phyloP scores from a whole-genome alignment of 2,888 invertebrate genomes.

The Euplagia quadripunctaria region DNA sequence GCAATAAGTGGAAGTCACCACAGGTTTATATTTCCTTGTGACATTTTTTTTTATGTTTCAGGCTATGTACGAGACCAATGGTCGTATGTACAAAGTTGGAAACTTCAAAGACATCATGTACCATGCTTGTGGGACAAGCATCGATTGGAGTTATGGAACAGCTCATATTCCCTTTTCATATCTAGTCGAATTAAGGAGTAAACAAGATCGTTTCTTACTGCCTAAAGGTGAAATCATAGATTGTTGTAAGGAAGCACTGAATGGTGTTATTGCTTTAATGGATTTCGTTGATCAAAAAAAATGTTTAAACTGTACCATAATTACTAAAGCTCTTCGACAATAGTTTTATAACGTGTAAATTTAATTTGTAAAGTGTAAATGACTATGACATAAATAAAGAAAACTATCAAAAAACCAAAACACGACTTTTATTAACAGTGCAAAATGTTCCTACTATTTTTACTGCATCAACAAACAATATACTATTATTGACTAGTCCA shows the following conservation, averaged over 20 bases:
- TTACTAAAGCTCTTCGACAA: constrained; percentile 47
- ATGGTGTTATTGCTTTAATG: constrained; percentile 70
- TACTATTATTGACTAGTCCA: background rate
- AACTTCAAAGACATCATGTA: constrained; percentile 83
- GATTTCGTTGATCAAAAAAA: constrained; percentile 72
- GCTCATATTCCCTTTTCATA: constrained; percentile 80
- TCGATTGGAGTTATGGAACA: constrained; percentile 82
- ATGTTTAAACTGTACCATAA: constrained; percentile 66
- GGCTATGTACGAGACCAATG: constrained; percentile 78
- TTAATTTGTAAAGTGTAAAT: background rate
- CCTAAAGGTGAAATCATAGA: constrained; percentile 74
- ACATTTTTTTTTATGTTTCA: constrained; percentile 49
- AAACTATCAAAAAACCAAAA: constrained; percentile 13
- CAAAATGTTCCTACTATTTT: background rate
- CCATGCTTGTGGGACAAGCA: constrained; percentile 78
- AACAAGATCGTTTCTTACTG: constrained; percentile 71
- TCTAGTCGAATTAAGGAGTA: constrained; percentile 77
- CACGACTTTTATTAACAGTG: constrained; percentile 1
- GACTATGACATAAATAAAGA: constrained; percentile 22
- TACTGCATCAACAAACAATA: background rate
- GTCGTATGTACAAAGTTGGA: constrained; percentile 81
- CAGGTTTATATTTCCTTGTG: background rate
- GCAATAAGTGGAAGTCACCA: too few relatives aligned
- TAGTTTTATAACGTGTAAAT: constrained; percentile 18
- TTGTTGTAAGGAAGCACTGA: constrained; percentile 73